Evolutionary conservation across 2,888 invertebrate species (phyloP), one percentile per base, ranked within the genome.

Genomic region (Bhutanitis thaidina): DNA sequence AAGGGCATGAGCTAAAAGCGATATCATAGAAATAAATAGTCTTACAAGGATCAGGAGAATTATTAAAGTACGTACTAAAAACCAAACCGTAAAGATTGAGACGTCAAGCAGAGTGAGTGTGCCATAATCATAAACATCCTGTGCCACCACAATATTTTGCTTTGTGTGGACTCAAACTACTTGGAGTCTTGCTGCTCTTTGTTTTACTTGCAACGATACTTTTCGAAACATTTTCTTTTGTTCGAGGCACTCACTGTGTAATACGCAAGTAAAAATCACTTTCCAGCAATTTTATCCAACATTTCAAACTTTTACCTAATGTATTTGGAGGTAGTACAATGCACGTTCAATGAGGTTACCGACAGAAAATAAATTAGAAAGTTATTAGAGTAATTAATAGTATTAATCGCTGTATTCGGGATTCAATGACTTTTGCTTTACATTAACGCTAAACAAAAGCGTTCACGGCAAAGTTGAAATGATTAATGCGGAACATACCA

Each of bases 221-320:
- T 84, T 81, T 77, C 77, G 70, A 75, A 82, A 82, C 82, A 80
- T 80, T 80, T 80, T 76, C 87, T 82, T 85, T 88, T 87, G 87
- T 87, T 81, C 62, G 65, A 77, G 79, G 74, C 76, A 78, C 76
- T 83, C 80, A 69, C 77, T 71, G 74, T 75, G 74, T 74, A 37
- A 43, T 47, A 47, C 74, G 71, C 69, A 71, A 70, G 73, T 67
- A 67, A 60, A 64, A 49, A 40, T 49, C 45, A 45, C 43, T 41
- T 40, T 40, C 39, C 35, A 38, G 36, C 32, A 41, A 36, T 37
- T 46, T 30, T n/a, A 38, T 37, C 45, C 15, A 20, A 10, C 45
- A 25, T 40, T 36, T 25, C 7, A 36, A 41, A 37, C 35, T 46
- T 12, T 46, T 12, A 43, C 13, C 29, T 49, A 13, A 14, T 27